phyloP scores from a whole-genome alignment of 2,113 vertebrate genomes.

The Oryzias celebensis region DNA sequence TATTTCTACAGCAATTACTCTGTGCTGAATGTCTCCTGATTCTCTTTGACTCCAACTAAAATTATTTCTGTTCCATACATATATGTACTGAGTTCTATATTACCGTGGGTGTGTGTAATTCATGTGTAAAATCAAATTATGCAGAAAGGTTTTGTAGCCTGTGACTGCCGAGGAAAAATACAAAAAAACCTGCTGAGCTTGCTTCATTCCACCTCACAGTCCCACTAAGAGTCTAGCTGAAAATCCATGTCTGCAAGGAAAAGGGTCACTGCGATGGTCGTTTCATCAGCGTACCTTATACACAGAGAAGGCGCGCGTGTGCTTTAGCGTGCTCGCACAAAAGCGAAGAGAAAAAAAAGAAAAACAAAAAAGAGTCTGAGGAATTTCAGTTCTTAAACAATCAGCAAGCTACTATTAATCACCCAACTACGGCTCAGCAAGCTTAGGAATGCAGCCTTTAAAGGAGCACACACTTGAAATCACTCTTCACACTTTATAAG shows the following conservation, averaged over 20 bases:
- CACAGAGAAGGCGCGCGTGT: not conserved
- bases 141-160: not conserved
- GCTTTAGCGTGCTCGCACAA: constrained; percentile 6
- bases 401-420: constrained; percentile 79
- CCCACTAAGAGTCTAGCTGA: not conserved
- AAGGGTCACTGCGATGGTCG: too few species aligned
- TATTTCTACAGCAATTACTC: too few species aligned
- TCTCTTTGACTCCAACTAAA: too few species aligned
- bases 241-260: not conserved
- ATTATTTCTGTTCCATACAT: too few species aligned
- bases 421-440: constrained; percentile 76
- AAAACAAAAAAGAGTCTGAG: constrained; percentile 48
- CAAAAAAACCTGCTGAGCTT: constrained; percentile 34
- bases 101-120: too few species aligned
- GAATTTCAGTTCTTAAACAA: constrained; percentile 72
- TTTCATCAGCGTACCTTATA: not conserved
- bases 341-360: constrained; percentile 21
- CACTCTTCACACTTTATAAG: constrained; percentile 16
- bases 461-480: constrained; percentile 40
- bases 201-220: constrained; percentile 44
- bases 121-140: too few species aligned
- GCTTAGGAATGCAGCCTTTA: constrained; percentile 86
- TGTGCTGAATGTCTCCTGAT: too few species aligned
- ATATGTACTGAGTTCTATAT: too few species aligned
- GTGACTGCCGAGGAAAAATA: constrained; percentile 45